Evolutionary conservation across 2,113 vertebrate species (phyloP).

Genomic region (Rhynchomys soricoides): DNA sequence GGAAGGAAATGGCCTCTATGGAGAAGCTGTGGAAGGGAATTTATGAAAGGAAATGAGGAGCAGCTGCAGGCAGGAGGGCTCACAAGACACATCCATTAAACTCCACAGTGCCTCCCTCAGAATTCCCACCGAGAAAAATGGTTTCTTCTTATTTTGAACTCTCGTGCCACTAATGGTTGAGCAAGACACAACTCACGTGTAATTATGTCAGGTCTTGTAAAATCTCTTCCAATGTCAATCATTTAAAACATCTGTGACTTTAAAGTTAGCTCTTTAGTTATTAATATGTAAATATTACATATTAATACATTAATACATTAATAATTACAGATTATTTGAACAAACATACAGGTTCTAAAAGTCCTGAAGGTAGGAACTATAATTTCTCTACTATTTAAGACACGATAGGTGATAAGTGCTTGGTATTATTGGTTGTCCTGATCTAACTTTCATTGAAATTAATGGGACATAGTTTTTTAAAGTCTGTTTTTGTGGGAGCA

Average conservation of each 20-base stretch:
- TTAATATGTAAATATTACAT: too few relatives aligned
- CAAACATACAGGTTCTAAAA: slow-evolving; percentile 16
- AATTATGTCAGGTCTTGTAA: neutral
- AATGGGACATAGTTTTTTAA: neutral
- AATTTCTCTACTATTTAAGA: slow-evolving; percentile 9
- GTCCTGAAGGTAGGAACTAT: neutral
- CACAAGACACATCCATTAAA: neutral
- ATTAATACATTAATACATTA: too few relatives aligned
- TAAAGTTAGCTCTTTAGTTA: slow-evolving; percentile 32
- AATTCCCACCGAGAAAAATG: slow-evolving; percentile 21
- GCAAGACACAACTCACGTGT: slow-evolving; percentile 35
- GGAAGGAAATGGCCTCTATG: neutral
- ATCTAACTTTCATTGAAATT: slow-evolving; percentile 7
- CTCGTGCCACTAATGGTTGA: neutral
- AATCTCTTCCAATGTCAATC: slow-evolving; percentile 20
- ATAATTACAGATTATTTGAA: slow-evolving; percentile 6
- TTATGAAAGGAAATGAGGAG: neutral
- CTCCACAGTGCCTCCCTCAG: neutral
- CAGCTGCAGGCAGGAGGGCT: neutral
- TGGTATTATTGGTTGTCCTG: slow-evolving; percentile 13
- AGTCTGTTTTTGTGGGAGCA: neutral
- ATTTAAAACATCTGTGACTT: slow-evolving; percentile 52
- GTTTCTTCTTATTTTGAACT: slow-evolving; percentile 32
- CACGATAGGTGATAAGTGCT: neutral
- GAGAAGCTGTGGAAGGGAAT: neutral